A percentile compares a stretch with the other conserved stretches of the same genome.
Conservation (phyloP, 2,888 invertebrate genomes). For the Bedellia somnulentella region DNA sequence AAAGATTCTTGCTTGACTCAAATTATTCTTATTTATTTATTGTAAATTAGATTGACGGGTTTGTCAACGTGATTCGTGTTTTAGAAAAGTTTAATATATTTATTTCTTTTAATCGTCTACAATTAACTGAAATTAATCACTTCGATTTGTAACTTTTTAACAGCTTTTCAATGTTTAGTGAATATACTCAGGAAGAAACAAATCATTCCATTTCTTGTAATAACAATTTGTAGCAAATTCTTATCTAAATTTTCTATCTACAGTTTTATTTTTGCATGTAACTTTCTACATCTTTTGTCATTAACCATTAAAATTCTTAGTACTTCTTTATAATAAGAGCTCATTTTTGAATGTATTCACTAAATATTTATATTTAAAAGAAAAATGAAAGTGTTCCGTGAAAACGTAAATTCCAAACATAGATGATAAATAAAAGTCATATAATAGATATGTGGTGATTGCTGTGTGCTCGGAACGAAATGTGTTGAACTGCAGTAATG, state of each 20-base stretch:
- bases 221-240: conserved; percentile 26
- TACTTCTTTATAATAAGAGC: no score
- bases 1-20: no score
- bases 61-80: no score
- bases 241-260: conserved; percentile 36
- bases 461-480: conserved; percentile 40
- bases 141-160: no score
- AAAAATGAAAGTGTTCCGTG: conserved; percentile 48
- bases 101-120: conserved; percentile 47
- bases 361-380: conserved; percentile 39
- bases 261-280: conserved; percentile 39
- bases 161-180: conserved; percentile 37
- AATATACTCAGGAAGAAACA: conserved; percentile 50
- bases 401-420: not conserved
- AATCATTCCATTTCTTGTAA: conserved; percentile 53
- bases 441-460: conserved; percentile 42
- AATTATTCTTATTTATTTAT: no score
- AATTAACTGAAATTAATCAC: conserved; percentile 55
- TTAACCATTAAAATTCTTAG: no score
- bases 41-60: no score
- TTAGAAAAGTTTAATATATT: conserved; percentile 22
- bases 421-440: conserved; percentile 27
- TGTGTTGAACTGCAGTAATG: conserved; percentile 46
- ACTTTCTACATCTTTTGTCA: no score
- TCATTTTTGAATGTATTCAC: conserved; percentile 57